Conservation (phyloP, 2,797 vertebrate genomes). For the Syngnathus rostellatus region DNA sequence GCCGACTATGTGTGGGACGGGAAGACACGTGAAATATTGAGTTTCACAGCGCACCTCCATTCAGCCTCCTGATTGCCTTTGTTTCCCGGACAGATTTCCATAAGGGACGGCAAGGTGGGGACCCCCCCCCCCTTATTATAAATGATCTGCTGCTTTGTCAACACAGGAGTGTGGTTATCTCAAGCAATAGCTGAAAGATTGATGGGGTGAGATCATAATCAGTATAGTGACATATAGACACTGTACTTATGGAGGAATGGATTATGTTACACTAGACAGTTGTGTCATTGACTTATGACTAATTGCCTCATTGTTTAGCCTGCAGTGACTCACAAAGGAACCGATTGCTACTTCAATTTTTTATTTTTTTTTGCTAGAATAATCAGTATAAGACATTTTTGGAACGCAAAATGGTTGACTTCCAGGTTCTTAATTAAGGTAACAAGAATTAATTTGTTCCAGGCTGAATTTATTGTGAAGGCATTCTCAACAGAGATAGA, state of each 20-base stretch:
- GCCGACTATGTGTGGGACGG: constrained; percentile 51
- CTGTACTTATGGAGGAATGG: constrained; percentile 21
- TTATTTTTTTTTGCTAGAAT: not conserved
- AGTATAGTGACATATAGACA: constrained; percentile 31
- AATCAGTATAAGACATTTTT: not conserved
- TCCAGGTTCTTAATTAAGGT: no score
- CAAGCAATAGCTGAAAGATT: constrained; percentile 54
- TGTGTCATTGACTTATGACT: not conserved
- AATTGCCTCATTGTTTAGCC: not conserved
- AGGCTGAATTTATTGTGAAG: no score
- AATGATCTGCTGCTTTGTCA: constrained; percentile 64
- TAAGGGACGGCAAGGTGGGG: constrained; percentile 53
- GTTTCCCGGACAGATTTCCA: constrained; percentile 57
- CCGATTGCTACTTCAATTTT: not conserved
- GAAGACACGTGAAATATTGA: constrained; percentile 51
- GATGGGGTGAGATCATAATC: constrained; percentile 58
- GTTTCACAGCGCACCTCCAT: constrained; percentile 59
- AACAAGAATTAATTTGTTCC: no score
- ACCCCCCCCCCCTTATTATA: constrained; percentile 53
- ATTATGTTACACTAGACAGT: constrained; percentile 4
- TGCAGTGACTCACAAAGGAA: not conserved
- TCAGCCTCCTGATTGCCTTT: constrained; percentile 62
- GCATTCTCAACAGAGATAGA: no score
- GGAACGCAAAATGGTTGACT: not conserved
- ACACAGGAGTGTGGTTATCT: constrained; percentile 53